Evolutionary conservation across 2,888 invertebrate genomes (phyloP), one percentile per base, ranked within the genome.

Genomic region (Tenthredo scrophulariae): DNA sequence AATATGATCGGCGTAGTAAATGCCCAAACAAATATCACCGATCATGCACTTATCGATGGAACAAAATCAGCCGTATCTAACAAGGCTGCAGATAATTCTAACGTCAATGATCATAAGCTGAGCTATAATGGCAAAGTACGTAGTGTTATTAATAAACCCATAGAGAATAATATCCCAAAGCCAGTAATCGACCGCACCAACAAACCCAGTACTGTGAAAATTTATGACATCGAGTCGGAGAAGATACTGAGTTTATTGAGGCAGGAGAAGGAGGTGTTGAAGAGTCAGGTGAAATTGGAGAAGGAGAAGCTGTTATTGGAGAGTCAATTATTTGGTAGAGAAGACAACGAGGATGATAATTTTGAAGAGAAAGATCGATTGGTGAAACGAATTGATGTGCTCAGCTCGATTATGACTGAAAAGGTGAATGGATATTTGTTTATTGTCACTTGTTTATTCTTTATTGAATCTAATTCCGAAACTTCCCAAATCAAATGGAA

Each of bases 151-250:
- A 50, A 29, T 5, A 43, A 70, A 70, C 46, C 70, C 1, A 13
- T 37, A 18, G 83, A 83, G 33, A 50, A 88, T n/a, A 22, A 84
- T 2, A 26, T 77, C 4, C 1, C 83, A 6, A 90, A 88, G 82
- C 92, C 92, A 13, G 84, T 87, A 7, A 80, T 91, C 2, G 92
- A 92, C 87, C 88, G 92, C 50, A 92, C 90, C 46, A 91, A 86
- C 4, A 92, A 92, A 86, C 92, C 92, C 2, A 40, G 85, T 62
- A 10, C 40, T 72, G 80, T 43, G 9, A 67, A 29, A 74, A 70
- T 15, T 74, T 77, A 84, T 1, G 82, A 70, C 37, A 40, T 79
- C 15, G 84, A 88, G 46, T 83, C 89, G 5, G 86, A 87, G 22
- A 54, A 33, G 7, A 43, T 88, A 26, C 43, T 91, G 26, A 86